Evolutionary conservation across 2,888 invertebrate genomes (phyloP), one percentile per base, ranked within the genome.

Genomic region (Chaitophorus viminalis): DNA sequence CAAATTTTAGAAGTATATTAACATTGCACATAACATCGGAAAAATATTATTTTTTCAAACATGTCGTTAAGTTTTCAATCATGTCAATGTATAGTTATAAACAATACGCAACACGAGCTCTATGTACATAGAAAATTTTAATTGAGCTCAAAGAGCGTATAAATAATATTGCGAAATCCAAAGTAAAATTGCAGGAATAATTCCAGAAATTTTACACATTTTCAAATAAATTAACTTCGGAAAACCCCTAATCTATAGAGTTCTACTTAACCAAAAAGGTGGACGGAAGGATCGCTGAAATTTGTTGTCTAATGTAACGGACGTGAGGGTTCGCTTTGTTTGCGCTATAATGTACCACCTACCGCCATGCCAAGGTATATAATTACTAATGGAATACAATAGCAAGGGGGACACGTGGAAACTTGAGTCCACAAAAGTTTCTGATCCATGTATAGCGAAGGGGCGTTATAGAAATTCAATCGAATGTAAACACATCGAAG

Each of bases 301-400:
- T 82, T 54, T 25, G 82, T 54, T 74, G 72, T 74, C 74, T 76
- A 76, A 76, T 65, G 76, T 76, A 60, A 39, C 65, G 31, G n/a
- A 11, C 74, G 76, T 1, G 65, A 54, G 75, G 74, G 60, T 83
- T 83, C 39, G 31, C 84, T 33, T 68, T 85, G 68, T 85, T 85
- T 85, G 39, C 84, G 39, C 46, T 68, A 31, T 31, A 81, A 82
- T 46, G 33, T 74, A 75, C 39, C 72, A 6, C 76, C 39, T 54
- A 6, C 76, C 46, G 11, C 65, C 25, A 8, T 14, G 6, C 3
- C 8, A 36, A 33, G 72, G 60, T 86, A 74, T 86, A 86, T 79
- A 79, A 86, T 86, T 86, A 86, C 86, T 86, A 86, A 86, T 86
- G 86, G 86, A 86, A 74, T 79, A 86, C 77, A 65, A 82, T 70